A percentile compares a stretch with the other conserved stretches of the same genome.
Evolutionary conservation across 2,888 invertebrate species (phyloP).

Genomic region (Copidosoma aretas): DNA sequence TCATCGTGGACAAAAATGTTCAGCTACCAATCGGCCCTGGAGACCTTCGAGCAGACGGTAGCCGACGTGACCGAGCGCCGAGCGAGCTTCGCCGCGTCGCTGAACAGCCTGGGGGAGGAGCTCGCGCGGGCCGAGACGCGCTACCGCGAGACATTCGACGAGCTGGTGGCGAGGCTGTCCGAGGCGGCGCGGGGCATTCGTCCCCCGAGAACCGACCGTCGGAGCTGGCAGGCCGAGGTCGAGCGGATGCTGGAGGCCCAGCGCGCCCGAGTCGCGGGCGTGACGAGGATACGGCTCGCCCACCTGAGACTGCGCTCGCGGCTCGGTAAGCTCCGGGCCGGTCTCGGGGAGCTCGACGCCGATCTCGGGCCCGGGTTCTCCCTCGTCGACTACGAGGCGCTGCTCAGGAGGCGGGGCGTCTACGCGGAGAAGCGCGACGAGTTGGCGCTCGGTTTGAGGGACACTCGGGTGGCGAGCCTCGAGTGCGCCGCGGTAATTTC

Average conservation of each 20-base stretch:
- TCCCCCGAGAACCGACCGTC: background rate
- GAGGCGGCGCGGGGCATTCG: conserved; percentile 29
- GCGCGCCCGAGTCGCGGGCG: conserved; percentile 20
- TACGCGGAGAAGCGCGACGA: conserved; percentile 44
- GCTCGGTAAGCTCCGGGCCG: conserved; percentile 24
- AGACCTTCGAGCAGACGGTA: conserved; percentile 35
- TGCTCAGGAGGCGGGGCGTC: conserved; percentile 35
- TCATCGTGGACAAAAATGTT: background rate
- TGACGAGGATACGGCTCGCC: conserved; percentile 37
- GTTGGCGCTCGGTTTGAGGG: conserved; percentile 14
- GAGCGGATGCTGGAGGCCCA: conserved; percentile 38
- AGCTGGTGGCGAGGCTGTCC: conserved; percentile 26
- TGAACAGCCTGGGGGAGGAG: conserved; percentile 11
- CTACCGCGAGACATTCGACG: conserved; percentile 31
- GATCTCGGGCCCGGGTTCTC: conserved; percentile 44
- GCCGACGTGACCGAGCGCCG: conserved; percentile 16
- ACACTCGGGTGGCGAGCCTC: no score
- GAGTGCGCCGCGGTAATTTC: no score
- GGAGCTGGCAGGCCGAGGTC: conserved; percentile 20
- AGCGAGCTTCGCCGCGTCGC: conserved; percentile 6
- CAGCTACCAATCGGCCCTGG: conserved; percentile 25
- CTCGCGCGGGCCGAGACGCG: background rate
- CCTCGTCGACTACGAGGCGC: conserved; percentile 44
- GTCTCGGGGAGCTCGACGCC: conserved; percentile 13
- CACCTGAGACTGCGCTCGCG: conserved; percentile 37